phyloP scores from a whole-genome alignment of 2,113 vertebrate genomes.

The Phoenicopterus ruber region DNA sequence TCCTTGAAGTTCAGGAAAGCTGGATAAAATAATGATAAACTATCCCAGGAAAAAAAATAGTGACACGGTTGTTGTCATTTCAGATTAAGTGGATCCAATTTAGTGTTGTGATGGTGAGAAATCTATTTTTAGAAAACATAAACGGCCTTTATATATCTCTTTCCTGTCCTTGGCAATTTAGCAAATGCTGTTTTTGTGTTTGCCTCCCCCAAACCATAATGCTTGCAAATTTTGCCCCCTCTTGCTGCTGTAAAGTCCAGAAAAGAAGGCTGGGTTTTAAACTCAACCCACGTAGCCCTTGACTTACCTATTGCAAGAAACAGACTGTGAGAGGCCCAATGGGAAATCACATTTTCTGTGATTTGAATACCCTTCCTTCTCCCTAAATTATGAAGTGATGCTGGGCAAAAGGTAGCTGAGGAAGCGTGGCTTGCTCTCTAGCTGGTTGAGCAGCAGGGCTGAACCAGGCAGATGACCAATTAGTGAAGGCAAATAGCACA shows the following conservation, averaged over 20 bases:
- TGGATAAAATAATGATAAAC: neutral
- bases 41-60: neutral
- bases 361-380: neutral
- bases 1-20: neutral
- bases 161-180: neutral
- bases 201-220: neutral
- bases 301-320: neutral
- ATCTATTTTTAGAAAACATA: neutral
- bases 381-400: neutral
- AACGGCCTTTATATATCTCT: neutral
- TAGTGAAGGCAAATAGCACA: neutral
- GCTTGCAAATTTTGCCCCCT: neutral
- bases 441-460: neutral
- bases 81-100: neutral
- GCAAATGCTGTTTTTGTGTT: neutral
- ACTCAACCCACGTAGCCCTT: rapidly evolving
- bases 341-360: neutral
- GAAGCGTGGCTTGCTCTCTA: neutral
- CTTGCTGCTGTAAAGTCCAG: neutral
- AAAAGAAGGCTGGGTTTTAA: neutral
- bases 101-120: neutral
- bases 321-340: neutral
- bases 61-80: neutral
- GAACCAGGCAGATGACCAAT: neutral
- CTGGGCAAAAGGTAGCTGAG: neutral